A percentile compares a stretch with the other conserved stretches of the same genome.
Evolutionary conservation across 2,797 vertebrate genomes (phyloP).

Genomic region (Neoniphon sammara): DNA sequence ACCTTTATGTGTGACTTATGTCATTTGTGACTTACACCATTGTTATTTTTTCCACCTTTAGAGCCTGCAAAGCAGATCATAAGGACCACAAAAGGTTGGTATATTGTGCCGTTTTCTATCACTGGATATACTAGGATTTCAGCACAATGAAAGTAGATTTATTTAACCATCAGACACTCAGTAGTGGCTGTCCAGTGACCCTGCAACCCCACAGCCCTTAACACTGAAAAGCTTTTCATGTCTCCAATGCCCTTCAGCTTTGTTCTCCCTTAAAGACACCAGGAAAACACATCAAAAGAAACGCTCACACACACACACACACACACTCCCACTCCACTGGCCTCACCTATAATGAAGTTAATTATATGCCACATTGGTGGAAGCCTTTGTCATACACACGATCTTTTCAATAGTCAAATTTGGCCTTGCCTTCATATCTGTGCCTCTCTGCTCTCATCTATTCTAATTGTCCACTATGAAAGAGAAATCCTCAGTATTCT

Average conservation of each 20-base stretch:
- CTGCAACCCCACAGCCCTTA: background rate
- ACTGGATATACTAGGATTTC: conserved; percentile 7
- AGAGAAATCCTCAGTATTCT: conserved; percentile 57
- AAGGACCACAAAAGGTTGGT: conserved; percentile 80
- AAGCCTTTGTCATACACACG: conserved; percentile 71
- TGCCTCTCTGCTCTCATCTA: conserved; percentile 52
- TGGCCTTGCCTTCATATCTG: conserved; percentile 67
- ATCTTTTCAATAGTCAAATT: conserved; percentile 70
- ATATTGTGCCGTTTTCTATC: background rate
- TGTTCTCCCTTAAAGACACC: conserved; percentile 76
- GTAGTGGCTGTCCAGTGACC: conserved; percentile 7
- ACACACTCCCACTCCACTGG: conserved; percentile 49
- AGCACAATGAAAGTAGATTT: conserved; percentile 16
- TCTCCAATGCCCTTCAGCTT: conserved; percentile 51
- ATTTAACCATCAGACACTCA: conserved; percentile 1
- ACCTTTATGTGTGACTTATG: background rate
- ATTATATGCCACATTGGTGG: conserved; percentile 70
- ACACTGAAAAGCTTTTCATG: conserved; percentile 25
- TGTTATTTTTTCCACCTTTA: conserved; percentile 62
- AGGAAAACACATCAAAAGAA: conserved; percentile 79
- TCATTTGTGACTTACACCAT: background rate
- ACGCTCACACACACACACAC: conserved; percentile 19
- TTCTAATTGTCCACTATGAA: conserved; percentile 70
- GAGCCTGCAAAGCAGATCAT: conserved; percentile 88
- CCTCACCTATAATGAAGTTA: conserved; percentile 78